Conservation (phyloP, 2,888 invertebrate genomes). For the Automeris io region DNA sequence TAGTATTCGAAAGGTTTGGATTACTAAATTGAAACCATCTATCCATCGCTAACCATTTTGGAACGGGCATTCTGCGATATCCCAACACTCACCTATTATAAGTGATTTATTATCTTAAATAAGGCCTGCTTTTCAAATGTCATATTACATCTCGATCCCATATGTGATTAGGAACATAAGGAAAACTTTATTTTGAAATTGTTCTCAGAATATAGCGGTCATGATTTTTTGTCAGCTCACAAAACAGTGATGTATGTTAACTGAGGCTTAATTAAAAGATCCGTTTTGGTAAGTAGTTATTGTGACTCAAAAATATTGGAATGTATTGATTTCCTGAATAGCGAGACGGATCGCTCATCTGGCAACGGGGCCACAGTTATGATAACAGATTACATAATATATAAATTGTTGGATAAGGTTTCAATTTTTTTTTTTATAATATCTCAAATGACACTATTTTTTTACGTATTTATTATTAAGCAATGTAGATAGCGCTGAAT, state of each 20-base stretch:
- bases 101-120: too few species aligned
- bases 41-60: too few species aligned
- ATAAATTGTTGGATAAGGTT: too few species aligned
- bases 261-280: conserved; percentile 1
- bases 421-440: too few species aligned
- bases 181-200: conserved; percentile 14
- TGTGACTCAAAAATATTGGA: conserved; percentile 41
- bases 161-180: neutral
- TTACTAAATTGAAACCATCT: too few species aligned
- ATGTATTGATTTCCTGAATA: conserved; percentile 59
- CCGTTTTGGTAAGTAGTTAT: conserved; percentile 3
- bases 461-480: too few species aligned
- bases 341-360: conserved; percentile 27
- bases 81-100: too few species aligned
- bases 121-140: too few species aligned
- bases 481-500: too few species aligned
- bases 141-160: neutral
- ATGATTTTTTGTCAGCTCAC: conserved; percentile 19
- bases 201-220: conserved; percentile 24
- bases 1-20: too few species aligned
- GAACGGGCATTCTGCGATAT: too few species aligned
- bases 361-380: conserved; percentile 14
- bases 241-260: neutral
- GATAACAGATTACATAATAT: conserved; percentile 5
- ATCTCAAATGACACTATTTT: too few species aligned